Evolutionary conservation across 2,113 vertebrate species (phyloP), one percentile per base, ranked within the genome.

Genomic region (Colaptes auratus): DNA sequence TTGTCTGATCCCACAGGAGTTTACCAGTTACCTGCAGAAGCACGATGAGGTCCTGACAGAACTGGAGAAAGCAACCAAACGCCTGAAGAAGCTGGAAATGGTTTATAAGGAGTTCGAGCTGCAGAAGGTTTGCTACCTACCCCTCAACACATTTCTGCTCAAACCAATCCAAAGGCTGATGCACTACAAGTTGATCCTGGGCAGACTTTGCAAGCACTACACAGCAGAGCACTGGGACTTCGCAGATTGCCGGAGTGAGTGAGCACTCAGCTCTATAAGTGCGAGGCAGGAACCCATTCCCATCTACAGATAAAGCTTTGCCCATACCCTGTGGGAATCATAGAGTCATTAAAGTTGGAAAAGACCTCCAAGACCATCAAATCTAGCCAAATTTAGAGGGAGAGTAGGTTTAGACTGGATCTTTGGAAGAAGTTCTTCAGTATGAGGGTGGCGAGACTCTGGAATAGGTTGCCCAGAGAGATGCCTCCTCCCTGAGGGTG

Each of bases 111-210:
- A 99, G 93, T 99, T 99, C 65, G 99, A 99, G 93, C 98, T 99
- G 80, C 99, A 99, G 98, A 99, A 99, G 76, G 99, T 99, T 73
- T 99, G 99, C 98, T 99, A 99, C 96, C 95, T 99, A 95, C 99
- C 99, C 3, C 98, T 99, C 88, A 99, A 98, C 97, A 98, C 98
- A 0, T 99, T 99, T 93, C 98, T 99, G 91, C 98, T 99, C 73
- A 99, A 99, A 94, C 99, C 99, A 35, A 98, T 98, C 95, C 99
- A 99, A 98, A 98, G 99, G 13, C 98, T 99, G 91, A 98, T 98
- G 96, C 98, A 99, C 96, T 99, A 99, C 98, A 99, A 98, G 74
- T 96, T 98, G 94, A 98, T 99, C 93, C 98, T 99, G 92, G 97
- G 98, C 56, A 97, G 99, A 24, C 97, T 99, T 33, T 99, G 99